Base-by-base conservation (phyloP, 2,797 vertebrate genomes). In the Falco novaeseelandiae region DNA sequence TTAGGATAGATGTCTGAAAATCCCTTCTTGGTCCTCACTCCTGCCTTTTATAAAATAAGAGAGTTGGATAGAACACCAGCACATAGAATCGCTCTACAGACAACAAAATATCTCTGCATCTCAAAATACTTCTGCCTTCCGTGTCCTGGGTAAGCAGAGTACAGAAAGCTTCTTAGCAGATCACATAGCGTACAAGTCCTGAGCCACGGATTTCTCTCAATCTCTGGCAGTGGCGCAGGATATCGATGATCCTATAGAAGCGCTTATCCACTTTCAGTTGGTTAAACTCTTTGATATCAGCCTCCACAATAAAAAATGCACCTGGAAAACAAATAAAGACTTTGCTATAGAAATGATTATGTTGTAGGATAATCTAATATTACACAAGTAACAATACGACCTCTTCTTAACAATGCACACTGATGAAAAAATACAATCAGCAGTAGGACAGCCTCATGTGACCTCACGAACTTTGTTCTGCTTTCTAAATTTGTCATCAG, bases 151-250 rank as follows among this genome's bases (percentile, higher is more conserved):
- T 14, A 7, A 26, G 58, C 32, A 23, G 66, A 30, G 7, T 30
- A 4, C 0, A 9, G 10, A 34, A 16, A 34, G 18, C 27, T 30
- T 2, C 0, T 95, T 55, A 98, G 72, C 93, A 96, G 87, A 99
- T 42, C 55, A 99, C 4, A 1, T 99, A 99, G 48, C 99, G 99
- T 8, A 98, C 97, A 6, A 99, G 63, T 3, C 98, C 98, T 0
- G 98, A 98, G 6, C 99, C 98, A 3, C 99, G 98, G 9, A 99
- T 94, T 96, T 99, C 99, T 10, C 97, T 98, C 2, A 99, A 82
- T 4, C 99, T 97, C 62, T 98, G 98, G 97, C 99, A 99, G 96
- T 99, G 99, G 25, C 99, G 98, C 83, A 99, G 97, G 98, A 99
- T 99, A 94, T 90, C 99, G 87, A 99, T 26, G 63, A 99, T 99